Evolutionary conservation across 2,888 invertebrate genomes (phyloP).

Genomic region (Pristionchus mayeri): DNA sequence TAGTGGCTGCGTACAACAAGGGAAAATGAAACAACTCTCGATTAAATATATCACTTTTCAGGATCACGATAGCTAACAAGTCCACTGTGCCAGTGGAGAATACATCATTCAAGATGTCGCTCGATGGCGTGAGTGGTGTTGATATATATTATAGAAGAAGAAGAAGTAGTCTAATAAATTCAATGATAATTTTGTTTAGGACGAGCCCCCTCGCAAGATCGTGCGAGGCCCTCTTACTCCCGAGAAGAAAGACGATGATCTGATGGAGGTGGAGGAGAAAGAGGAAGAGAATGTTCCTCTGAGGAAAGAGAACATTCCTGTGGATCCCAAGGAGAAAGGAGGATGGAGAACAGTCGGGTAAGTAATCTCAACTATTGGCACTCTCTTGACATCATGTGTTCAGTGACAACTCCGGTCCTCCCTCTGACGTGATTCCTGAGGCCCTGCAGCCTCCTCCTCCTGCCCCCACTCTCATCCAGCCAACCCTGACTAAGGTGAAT

Average conservation of each 20-base stretch:
- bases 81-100: slow-evolving; percentile 44
- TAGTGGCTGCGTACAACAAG: neutral
- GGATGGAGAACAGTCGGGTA: slow-evolving; percentile 44
- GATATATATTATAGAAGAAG: neutral
- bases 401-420: slow-evolving; percentile 43
- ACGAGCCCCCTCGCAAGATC: slow-evolving; percentile 42
- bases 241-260: neutral
- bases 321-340: slow-evolving; percentile 44
- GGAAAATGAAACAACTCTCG: neutral
- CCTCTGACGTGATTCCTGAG: slow-evolving; percentile 7
- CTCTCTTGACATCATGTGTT: neutral
- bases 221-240: slow-evolving; percentile 19
- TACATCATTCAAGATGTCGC: slow-evolving; percentile 38
- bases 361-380: neutral
- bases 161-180: neutral
- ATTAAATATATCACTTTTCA: neutral
- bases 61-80: slow-evolving; percentile 38
- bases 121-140: slow-evolving; percentile 19
- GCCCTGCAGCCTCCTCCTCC: slow-evolving; percentile 8
- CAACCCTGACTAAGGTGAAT: neutral
- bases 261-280: slow-evolving; percentile 2
- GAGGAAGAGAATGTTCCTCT: slow-evolving; percentile 22
- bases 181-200: slow-evolving; percentile 7
- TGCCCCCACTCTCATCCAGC: neutral
- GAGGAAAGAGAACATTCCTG: neutral